Base-by-base conservation (phyloP, 2,797 vertebrate genomes). In the Euphonia xanthogaster region DNA sequence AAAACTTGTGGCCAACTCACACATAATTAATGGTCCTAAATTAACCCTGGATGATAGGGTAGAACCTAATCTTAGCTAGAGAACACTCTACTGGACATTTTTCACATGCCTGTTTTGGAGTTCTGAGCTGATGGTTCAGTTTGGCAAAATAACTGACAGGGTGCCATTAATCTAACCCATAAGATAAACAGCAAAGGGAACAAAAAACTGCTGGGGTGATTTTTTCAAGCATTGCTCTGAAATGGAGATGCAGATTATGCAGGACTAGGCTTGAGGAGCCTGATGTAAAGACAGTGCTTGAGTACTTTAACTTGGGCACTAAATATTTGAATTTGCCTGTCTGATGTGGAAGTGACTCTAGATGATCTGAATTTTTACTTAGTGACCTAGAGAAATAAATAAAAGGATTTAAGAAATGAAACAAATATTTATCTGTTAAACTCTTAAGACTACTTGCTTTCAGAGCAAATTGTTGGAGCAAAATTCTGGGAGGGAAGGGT, bases 1-100 rank as follows among this genome's bases (percentile, higher is more conserved):
- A 85, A 96, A 96, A 95, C 91, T 88, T 97, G 90, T 47, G 71
- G 83, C 88, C 51, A 95, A 85, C 39, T 74, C 84, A 90, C 16
- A 0, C 74, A 81, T 85, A 74, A 86, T 92, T 90, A 93, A 79
- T 73, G 42, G 82, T 88, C 75, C 48, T 96, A 94, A 96, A 94
- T 95, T 81, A 96, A 83, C 61, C 80, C 74, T 65, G 78, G 66
- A 73, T 93, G 86, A 86, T 86, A 86, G 21, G 24, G 18, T 50
- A 66, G 86, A 94, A 77, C 48, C 76, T 86, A 88, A 96, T 97
- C 63, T 78, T 73, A 58, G 60, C 18, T 48, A 77, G 66, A 55
- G 86, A 86, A 89, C 80, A 51, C 61, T 55, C 61, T 55, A 19
- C 21, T 65, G 66, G 63, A 40, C 22, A 50, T 95, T 92, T 96